A percentile compares a stretch with the other conserved stretches of the same genome.
These are phyloP conservation scores for Phalacrocorax pelagicus DNA, from an alignment of 2,113 vertebrate genomes.

Conservation along the genomic window DNA sequence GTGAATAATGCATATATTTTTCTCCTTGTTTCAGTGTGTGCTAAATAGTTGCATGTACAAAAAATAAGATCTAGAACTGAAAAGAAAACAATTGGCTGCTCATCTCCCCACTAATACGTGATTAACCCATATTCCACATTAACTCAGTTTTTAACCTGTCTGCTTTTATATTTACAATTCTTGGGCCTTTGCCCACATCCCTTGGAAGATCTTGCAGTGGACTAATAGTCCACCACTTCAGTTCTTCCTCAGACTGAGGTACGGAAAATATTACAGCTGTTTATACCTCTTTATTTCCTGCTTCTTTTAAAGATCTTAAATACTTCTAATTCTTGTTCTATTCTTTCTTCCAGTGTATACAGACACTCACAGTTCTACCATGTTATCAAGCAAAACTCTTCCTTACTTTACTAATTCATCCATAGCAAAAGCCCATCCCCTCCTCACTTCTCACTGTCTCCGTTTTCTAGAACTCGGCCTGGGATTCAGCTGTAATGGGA, in stretches of 20 bases:
- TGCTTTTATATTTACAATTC: neutral
- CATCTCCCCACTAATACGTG: accelerated
- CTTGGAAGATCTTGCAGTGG: neutral
- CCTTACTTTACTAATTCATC: neutral
- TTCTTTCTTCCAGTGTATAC: neutral
- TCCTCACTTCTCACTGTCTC: neutral
- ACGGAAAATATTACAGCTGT: neutral
- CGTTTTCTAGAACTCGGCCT: neutral
- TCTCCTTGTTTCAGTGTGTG: neutral
- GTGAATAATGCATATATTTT: constrained; percentile 5
- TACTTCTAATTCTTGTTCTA: neutral
- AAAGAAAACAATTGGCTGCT: neutral
- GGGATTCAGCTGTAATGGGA: neutral
- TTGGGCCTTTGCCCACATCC: neutral
- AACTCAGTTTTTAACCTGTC: neutral
- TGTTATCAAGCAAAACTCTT: neutral
- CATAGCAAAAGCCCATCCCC: neutral
- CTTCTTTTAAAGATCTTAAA: neutral
- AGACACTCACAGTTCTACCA: neutral
- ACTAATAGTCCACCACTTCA: neutral
- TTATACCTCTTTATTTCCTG: neutral
- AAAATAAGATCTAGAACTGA: neutral
- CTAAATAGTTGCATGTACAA: neutral
- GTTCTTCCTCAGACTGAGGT: neutral
- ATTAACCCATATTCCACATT: neutral